phyloP scores from a whole-genome alignment of 1,140 invertebrate species.

The Aphelinus certus region DNA sequence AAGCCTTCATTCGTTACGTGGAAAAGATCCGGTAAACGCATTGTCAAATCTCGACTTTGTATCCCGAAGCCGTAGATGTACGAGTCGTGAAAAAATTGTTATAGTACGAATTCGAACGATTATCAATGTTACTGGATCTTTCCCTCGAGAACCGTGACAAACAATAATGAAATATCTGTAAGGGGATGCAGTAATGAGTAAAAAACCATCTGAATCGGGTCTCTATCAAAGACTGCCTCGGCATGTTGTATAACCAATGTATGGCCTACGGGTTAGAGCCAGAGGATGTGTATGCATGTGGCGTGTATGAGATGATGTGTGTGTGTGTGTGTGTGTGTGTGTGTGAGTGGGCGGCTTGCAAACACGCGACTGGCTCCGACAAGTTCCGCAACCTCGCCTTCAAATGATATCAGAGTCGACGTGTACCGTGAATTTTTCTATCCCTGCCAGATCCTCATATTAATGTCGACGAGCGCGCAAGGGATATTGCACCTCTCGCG shows the following conservation, averaged over 20 bases:
- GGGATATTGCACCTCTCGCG: too few species aligned
- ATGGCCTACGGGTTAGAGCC: not conserved
- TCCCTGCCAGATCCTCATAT: not conserved
- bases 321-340: not conserved
- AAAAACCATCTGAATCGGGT: conserved; percentile 2
- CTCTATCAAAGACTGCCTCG: not conserved
- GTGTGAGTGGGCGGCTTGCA: not conserved
- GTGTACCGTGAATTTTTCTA: not conserved
- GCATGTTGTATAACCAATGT: not conserved
- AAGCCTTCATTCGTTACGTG: conserved; percentile 10
- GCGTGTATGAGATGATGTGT: not conserved
- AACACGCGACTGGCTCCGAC: conserved; percentile 24
- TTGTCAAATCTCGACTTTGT: too few species aligned
- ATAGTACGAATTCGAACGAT: too few species aligned
- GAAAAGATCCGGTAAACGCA: conserved; percentile 2
- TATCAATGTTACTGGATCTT: too few species aligned
- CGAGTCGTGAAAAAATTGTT: too few species aligned
- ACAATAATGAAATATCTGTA: too few species aligned
- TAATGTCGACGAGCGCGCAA: conserved; percentile 18
- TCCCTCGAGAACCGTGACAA: too few species aligned
- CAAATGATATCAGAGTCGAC: conserved; percentile 28
- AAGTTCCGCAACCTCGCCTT: conserved; percentile 6
- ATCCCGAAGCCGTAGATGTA: too few species aligned
- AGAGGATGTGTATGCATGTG: not conserved
- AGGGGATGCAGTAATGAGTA: too few species aligned